These are phyloP conservation scores for Ophioninae sp. DNA, from an alignment of 2,888 invertebrate species.

Conservation along the genomic window DNA sequence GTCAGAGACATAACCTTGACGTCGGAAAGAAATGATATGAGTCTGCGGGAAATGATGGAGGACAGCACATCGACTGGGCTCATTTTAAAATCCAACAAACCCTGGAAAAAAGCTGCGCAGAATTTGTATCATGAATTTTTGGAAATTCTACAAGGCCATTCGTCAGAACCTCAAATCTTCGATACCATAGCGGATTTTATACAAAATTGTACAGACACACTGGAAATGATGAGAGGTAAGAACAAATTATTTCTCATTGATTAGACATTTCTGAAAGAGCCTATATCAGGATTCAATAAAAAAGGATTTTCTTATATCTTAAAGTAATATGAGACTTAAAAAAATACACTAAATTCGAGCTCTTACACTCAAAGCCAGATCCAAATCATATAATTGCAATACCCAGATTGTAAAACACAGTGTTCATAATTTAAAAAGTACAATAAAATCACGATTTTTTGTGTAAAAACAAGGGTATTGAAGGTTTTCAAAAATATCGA, in stretches of 20 bases:
- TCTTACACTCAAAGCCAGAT: no score
- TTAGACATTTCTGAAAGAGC: background rate
- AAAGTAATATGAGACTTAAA: background rate
- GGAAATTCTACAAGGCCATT: constrained; percentile 75
- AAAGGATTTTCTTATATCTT: background rate
- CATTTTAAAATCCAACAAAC: constrained; percentile 75
- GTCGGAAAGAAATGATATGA: constrained; percentile 71
- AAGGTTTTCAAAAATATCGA: no score
- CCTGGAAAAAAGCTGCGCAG: constrained; percentile 74
- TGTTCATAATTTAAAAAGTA: no score
- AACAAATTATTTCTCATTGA: background rate
- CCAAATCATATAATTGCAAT: no score
- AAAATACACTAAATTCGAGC: no score
- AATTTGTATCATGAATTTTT: constrained; percentile 77
- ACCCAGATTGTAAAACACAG: no score
- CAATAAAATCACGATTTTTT: no score
- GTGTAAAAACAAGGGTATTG: no score
- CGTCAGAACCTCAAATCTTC: constrained; percentile 82
- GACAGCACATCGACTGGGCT: constrained; percentile 75
- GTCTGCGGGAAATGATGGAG: constrained; percentile 77
- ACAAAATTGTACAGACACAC: constrained; percentile 85
- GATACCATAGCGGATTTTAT: constrained; percentile 85
- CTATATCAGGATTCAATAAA: no score
- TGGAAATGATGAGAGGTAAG: constrained; percentile 81
- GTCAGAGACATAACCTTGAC: constrained; percentile 70